Base-by-base conservation (phyloP, 37 sponge, comb jelly and placozoan species). In the Corticium candelabrum region DNA sequence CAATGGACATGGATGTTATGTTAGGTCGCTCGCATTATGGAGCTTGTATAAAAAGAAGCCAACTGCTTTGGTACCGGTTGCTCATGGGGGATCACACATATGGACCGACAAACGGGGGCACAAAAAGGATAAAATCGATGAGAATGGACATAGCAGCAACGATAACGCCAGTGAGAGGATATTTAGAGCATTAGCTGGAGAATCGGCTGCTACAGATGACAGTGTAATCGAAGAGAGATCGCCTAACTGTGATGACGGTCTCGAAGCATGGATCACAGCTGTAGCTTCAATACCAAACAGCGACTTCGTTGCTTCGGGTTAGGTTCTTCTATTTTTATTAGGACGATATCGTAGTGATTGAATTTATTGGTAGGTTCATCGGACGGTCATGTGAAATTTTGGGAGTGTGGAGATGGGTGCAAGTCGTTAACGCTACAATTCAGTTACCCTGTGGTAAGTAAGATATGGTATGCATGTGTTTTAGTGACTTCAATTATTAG, bases 11-110 rank as follows among this genome's bases (percentile, higher is more conserved):
- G 62, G 11, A 27, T 50, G 11, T 50, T 11, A 21, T 50, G 11
- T 50, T 70, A 83, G 78, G 37, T 38, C 68, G 35, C 27, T 97
- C 3, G 84, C 84, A 41, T 84, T 94, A 76, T 97, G 99, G 99
- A 83, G 69, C 35, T 2, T 91, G 5, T 71, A 68, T 39, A 94
- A 94, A 89, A 97, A 97, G 93, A 94, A 91, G 74, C 99, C 99
- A 11, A 39, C 87, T 35, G 77, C 82, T 31, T 34, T 74, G 35
- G 21, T 36, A 7, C 76, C 7, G 3, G 82, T 62, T n/a, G 84
- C 84, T 30, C 84, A 83, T 37, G 83, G 79, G 4, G 5, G 34
- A 21, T 50, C 62, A 27, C 62, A 11, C 62, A n/a, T n/a, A n/a
- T n/a, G n/a, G n/a, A n/a, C n/a, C n/a, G n/a, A n/a, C n/a, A n/a